phyloP scores from a whole-genome alignment of 2,888 invertebrate genomes.

The Anoplius nigerrimus region DNA sequence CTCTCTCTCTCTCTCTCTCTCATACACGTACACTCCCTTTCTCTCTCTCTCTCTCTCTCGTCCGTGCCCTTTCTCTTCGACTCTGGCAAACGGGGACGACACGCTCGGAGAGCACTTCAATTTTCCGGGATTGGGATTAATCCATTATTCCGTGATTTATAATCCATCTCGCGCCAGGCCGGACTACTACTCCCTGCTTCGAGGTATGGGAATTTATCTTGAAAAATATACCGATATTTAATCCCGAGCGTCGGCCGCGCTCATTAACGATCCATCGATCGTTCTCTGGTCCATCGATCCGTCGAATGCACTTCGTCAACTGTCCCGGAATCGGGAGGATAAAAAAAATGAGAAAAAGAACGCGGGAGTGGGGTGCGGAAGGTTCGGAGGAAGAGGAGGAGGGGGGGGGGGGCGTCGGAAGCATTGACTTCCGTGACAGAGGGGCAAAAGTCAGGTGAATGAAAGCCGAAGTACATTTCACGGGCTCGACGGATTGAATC shows the following conservation, averaged over 20 bases:
- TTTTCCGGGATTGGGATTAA: neutral
- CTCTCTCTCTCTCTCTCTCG: too few species aligned
- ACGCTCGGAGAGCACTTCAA: neutral
- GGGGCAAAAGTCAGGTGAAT: too few species aligned
- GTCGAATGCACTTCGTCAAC: slow-evolving; percentile 7
- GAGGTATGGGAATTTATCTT: neutral
- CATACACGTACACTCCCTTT: too few species aligned
- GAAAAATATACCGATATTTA: slow-evolving; percentile 15
- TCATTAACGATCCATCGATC: slow-evolving; percentile 16
- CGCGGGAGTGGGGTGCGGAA: too few species aligned
- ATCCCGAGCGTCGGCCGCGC: slow-evolving; percentile 8
- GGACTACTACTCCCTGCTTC: neutral
- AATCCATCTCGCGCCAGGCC: slow-evolving; percentile 12
- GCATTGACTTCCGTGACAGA: too few species aligned
- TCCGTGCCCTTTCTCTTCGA: too few species aligned
- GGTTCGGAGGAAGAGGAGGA: neutral
- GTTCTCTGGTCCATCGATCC: too few species aligned
- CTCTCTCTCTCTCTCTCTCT: too few species aligned
- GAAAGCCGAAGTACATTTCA: too few species aligned
- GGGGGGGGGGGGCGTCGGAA: too few species aligned
- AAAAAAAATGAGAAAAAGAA: neutral
- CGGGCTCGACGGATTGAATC: too few species aligned
- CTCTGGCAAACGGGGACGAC: neutral
- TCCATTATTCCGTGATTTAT: slow-evolving; percentile 24
- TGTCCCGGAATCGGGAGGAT: neutral